A percentile compares a stretch with the other conserved stretches of the same genome.
These are phyloP conservation scores for Odontocerum albicorne DNA, from an alignment of 2,888 invertebrate species.

Conservation along the genomic window DNA sequence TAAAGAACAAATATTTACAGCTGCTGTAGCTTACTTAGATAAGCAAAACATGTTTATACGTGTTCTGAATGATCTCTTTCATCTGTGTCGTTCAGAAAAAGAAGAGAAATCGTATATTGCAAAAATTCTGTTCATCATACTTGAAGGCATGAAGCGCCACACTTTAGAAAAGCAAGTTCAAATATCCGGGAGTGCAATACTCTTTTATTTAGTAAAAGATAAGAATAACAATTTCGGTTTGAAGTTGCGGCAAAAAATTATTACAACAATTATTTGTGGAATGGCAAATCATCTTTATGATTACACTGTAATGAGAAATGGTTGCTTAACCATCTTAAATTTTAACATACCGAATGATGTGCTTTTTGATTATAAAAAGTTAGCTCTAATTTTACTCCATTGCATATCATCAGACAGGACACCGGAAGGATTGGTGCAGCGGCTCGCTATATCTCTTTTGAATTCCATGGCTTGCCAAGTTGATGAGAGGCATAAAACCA, in stretches of 20 bases:
- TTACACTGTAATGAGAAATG: slow-evolving; percentile 95
- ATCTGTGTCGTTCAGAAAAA: slow-evolving; percentile 81
- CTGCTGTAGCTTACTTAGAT: slow-evolving; percentile 82
- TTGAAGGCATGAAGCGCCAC: slow-evolving; percentile 90
- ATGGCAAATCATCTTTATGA: slow-evolving; percentile 86
- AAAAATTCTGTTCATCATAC: slow-evolving; percentile 78
- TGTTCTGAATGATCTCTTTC: slow-evolving; percentile 90
- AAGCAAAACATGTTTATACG: slow-evolving; percentile 78
- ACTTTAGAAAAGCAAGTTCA: slow-evolving; percentile 86
- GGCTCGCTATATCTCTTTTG: slow-evolving; percentile 91
- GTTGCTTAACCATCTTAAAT: slow-evolving; percentile 91
- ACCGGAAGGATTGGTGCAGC: slow-evolving; percentile 89
- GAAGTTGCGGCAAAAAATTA: slow-evolving; percentile 75
- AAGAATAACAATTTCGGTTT: slow-evolving; percentile 59
- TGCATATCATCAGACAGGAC: slow-evolving; percentile 75
- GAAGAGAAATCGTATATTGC: slow-evolving; percentile 18
- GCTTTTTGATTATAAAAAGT: slow-evolving; percentile 87
- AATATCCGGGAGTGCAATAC: slow-evolving; percentile 90
- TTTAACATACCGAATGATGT: slow-evolving; percentile 95
- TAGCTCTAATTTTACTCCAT: slow-evolving; percentile 80
- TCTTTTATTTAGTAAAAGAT: slow-evolving; percentile 93
- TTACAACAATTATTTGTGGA: slow-evolving; percentile 80
- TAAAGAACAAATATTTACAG: slow-evolving; percentile 86
- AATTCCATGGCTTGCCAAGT: slow-evolving; percentile 97
- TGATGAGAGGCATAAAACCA: slow-evolving; percentile 87